A percentile compares a stretch with the other conserved stretches of the same genome.
Evolutionary conservation across 1,140 invertebrate genomes (phyloP).

Genomic region (Drosophila auraria): DNA sequence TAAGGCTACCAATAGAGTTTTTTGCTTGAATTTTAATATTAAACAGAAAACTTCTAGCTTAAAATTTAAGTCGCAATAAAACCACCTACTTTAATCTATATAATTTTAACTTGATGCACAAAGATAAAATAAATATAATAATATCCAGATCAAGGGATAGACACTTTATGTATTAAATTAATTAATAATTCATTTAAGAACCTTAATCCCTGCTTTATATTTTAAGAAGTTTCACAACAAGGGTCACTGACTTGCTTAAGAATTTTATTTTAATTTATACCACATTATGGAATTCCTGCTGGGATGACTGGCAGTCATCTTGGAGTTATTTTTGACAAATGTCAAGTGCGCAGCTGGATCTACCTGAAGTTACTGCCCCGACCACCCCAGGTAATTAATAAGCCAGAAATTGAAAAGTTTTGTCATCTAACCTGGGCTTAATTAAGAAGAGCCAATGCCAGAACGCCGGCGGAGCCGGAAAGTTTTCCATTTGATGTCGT

Average conservation of each 20-base stretch:
- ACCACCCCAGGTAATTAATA: slow-evolving; percentile 52
- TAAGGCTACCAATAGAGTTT: neutral
- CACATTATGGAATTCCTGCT: neutral
- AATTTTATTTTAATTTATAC: neutral
- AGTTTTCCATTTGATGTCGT: slow-evolving; percentile 75
- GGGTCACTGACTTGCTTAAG: neutral
- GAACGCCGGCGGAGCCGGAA: slow-evolving; percentile 28
- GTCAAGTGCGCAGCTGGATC: slow-evolving; percentile 27
- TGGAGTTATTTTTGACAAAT: slow-evolving; percentile 31
- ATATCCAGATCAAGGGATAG: too few species aligned
- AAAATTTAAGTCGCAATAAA: too few species aligned
- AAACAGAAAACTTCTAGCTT: neutral
- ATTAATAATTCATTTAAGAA: too few species aligned
- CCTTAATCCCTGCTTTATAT: too few species aligned
- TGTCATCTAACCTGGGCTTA: slow-evolving; percentile 54
- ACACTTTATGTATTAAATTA: too few species aligned
- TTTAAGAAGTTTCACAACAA: too few species aligned
- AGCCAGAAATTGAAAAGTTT: slow-evolving; percentile 59
- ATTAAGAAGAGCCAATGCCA: slow-evolving; percentile 56
- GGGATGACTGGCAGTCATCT: neutral
- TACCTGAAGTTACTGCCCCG: neutral
- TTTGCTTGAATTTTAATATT: neutral
- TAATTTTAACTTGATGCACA: too few species aligned
- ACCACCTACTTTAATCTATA: too few species aligned
- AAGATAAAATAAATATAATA: too few species aligned